These are phyloP conservation scores for Embidobia sp. DNA, from an alignment of 2,888 invertebrate species.

Conservation along the genomic window DNA sequence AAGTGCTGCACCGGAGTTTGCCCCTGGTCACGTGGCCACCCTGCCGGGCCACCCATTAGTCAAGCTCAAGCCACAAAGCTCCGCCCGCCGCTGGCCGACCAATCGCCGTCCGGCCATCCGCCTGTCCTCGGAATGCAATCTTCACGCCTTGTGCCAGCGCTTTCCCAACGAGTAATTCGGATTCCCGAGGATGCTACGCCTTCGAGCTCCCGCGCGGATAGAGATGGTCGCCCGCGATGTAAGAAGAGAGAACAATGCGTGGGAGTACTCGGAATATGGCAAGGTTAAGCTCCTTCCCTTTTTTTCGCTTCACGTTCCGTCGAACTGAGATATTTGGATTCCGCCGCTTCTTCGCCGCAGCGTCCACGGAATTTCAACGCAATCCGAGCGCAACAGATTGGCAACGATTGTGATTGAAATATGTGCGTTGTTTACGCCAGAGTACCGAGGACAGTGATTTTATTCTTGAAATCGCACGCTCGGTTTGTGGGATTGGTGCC, in stretches of 20 bases:
- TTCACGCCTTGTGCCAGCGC: conserved; percentile 56
- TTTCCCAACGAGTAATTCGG: conserved; percentile 47
- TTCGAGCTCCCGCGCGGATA: conserved; percentile 39
- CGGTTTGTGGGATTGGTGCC: no score
- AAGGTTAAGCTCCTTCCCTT: conserved; percentile 57
- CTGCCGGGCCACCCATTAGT: conserved; percentile 17
- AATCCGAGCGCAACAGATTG: conserved; percentile 25
- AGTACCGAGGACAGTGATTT: no score
- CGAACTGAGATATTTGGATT: conserved; percentile 53
- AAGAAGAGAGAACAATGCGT: conserved; percentile 46
- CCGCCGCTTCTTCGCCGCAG: conserved; percentile 17
- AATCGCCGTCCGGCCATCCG: conserved; percentile 25
- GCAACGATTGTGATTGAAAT: conserved; percentile 29
- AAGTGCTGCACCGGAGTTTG: conserved; percentile 54
- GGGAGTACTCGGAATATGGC: conserved; percentile 48
- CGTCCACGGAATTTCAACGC: conserved; percentile 18
- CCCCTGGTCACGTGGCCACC: conserved; percentile 24
- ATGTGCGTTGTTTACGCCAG: no score
- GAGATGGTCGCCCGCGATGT: conserved; percentile 48
- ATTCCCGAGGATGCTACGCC: conserved; percentile 58
- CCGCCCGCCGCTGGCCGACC: conserved; percentile 34
- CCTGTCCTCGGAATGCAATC: conserved; percentile 24
- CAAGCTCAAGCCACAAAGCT: background rate
- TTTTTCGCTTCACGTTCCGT: conserved; percentile 44
- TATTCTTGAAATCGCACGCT: no score